phyloP scores from a whole-genome alignment of 2,113 vertebrate species.

The Manacus vitellinus region DNA sequence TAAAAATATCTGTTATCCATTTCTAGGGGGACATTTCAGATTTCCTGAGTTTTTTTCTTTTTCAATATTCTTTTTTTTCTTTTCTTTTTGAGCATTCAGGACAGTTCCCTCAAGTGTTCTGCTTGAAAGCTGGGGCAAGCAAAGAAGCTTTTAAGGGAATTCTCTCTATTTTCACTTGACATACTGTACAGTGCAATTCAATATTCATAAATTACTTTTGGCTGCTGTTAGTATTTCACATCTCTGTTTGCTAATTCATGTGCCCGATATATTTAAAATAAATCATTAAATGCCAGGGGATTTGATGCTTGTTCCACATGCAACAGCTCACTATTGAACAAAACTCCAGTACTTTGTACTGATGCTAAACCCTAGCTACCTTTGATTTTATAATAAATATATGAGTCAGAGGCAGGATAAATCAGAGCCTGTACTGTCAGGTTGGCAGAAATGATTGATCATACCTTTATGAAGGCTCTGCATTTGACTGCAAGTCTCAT shows the following conservation, averaged over 20 bases:
- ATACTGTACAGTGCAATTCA: neutral
- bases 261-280: constrained; percentile 27
- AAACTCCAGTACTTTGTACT: constrained; percentile 4
- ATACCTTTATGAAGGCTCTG: constrained; percentile 4
- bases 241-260: constrained; percentile 48
- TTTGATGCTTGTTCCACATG: constrained; percentile 10
- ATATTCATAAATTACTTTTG: constrained; percentile 47
- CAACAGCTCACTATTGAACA: neutral
- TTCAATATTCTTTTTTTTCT: neutral
- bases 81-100: neutral
- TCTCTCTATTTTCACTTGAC: neutral
- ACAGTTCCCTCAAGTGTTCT: neutral
- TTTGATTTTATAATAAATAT: constrained; percentile 58
- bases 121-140: neutral
- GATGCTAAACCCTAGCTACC: neutral
- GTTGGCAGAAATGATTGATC: constrained; percentile 36
- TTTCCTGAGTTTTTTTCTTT: neutral
- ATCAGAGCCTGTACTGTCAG: neutral
- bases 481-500: constrained; percentile 35
- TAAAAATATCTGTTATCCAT: neutral
- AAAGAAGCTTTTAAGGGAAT: constrained; percentile 12
- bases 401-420: constrained; percentile 27
- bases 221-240: constrained; percentile 38
- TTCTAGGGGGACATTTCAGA: neutral
- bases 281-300: constrained; percentile 17